Evolutionary conservation across 2,797 vertebrate species (phyloP), one percentile per base, ranked within the genome.

Genomic region (Gadopsis marmoratus): DNA sequence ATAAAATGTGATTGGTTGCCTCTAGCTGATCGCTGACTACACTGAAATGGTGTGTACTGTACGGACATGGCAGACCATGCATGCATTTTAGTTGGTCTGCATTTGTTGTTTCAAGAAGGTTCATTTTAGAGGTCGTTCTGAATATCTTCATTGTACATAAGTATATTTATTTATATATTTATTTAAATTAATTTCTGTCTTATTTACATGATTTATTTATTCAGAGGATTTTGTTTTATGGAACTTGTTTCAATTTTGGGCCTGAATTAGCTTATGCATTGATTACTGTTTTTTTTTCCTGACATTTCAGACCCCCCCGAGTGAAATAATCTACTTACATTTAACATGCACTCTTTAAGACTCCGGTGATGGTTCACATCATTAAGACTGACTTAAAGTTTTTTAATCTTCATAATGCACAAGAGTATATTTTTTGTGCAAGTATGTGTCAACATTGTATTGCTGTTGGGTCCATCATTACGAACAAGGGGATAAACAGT

Each of bases 101-200:
- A 4, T 88, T 75, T 79, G 26, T 59, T 72, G n/a, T 87, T 82
- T 71, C 17, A 26, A 53, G 29, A 54, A 59, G 62, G 65, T 70
- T 80, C 58, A 61, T 87, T 86, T 74, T 26, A 61, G 50, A 76
- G 59, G 67, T 76, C 64, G 60, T 82, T 88, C 74, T 74, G 78
- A 81, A 86, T 89, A 79, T 86, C 83, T 87, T 91, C 54, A 56
- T 84, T 94, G 91, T 90, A 92, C 83, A 92, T 91, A 91, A 73
- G 54, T 91, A 82, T 91, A 92, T 94, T 94, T 92, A 93, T 93
- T 92, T 92, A 89, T 87, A 86, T 86, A 90, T 88, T 48, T 93
- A 90, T 91, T 92, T 91, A 71, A 81, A 82, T 85, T 79, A 16
- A 84, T 87, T 82, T 88, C 74, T 92, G 79, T 84, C 77, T 89